phyloP scores from a whole-genome alignment of 2,113 vertebrate genomes.

The Suricata suricatta region DNA sequence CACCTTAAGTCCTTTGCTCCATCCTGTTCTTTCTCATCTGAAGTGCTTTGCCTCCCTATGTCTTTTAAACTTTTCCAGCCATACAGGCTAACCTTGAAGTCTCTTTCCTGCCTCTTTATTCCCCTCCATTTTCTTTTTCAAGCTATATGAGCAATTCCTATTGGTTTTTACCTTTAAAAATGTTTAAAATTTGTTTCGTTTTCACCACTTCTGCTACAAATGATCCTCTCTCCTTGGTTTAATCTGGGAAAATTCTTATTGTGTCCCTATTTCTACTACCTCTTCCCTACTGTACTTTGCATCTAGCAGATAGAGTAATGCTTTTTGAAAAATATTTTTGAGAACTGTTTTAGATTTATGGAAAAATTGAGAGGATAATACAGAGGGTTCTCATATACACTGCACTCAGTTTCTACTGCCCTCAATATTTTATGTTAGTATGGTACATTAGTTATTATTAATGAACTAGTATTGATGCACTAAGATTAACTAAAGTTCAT shows the following conservation, averaged over 20 bases:
- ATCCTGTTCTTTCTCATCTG: neutral
- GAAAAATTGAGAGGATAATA: constrained; percentile 21
- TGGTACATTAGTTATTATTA: neutral
- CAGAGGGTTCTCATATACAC: neutral
- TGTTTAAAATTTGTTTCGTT: constrained; percentile 38
- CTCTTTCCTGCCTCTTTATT: neutral
- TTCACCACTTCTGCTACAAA: neutral
- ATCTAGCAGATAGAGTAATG: neutral
- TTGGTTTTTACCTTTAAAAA: constrained; percentile 44
- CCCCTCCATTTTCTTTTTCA: neutral
- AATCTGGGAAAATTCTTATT: neutral
- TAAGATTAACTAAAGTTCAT: constrained; percentile 30
- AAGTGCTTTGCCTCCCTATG: neutral
- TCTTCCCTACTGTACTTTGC: neutral
- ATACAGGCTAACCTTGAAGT: neutral
- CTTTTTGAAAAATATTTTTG: constrained; percentile 14
- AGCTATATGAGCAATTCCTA: neutral
- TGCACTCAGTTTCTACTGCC: neutral
- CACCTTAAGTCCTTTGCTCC: neutral
- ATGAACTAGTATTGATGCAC: neutral
- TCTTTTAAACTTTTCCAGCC: neutral
- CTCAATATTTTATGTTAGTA: constrained; percentile 41
- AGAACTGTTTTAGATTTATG: constrained; percentile 34
- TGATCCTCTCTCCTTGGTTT: constrained; percentile 40
- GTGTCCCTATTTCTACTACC: neutral